Evolutionary conservation across 2,113 vertebrate species (phyloP).

Genomic region (Ophthalmolycus amberensis): DNA sequence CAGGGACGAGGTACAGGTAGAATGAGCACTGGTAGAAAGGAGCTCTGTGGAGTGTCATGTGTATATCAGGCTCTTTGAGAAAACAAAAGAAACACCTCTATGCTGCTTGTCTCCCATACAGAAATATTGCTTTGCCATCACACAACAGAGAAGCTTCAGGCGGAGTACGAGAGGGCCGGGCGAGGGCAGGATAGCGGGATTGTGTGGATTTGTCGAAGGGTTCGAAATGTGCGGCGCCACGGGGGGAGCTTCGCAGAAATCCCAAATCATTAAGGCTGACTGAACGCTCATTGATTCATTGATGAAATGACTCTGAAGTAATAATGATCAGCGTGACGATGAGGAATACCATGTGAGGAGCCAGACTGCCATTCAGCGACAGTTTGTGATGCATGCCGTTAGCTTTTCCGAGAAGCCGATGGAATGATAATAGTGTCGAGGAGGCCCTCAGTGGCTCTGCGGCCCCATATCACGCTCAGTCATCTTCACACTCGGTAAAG

Average conservation of each 20-base stretch:
- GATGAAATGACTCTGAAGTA: conserved; percentile 26
- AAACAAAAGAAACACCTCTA: background rate
- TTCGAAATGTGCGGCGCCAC: conserved; percentile 8
- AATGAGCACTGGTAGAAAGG: conserved; percentile 17
- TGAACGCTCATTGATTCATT: conserved; percentile 48
- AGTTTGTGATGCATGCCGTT: conserved; percentile 66
- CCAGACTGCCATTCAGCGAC: conserved; percentile 16
- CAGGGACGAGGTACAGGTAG: conserved; percentile 28
- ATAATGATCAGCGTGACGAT: conserved; percentile 33
- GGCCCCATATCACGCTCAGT: conserved; percentile 77
- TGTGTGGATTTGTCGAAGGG: conserved; percentile 46
- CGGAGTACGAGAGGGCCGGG: background rate
- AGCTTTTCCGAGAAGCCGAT: conserved; percentile 57
- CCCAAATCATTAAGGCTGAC: conserved; percentile 52
- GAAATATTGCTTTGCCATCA: conserved; percentile 50
- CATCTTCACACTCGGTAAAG: conserved; percentile 82
- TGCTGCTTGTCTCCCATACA: conserved; percentile 44
- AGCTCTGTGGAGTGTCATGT: conserved; percentile 38
- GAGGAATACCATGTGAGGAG: conserved; percentile 1
- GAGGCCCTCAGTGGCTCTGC: conserved; percentile 55
- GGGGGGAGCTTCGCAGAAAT: conserved; percentile 31
- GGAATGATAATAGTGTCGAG: conserved; percentile 65
- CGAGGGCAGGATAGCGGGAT: conserved; percentile 22
- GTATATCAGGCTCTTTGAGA: conserved; percentile 37
- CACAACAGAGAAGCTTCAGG: conserved; percentile 47